Percentiles rank a stretch among this genome's conserved stretches.
These are phyloP conservation scores for Eurystomus gularis DNA, from an alignment of 2,113 vertebrate genomes.

Conservation along the genomic window DNA sequence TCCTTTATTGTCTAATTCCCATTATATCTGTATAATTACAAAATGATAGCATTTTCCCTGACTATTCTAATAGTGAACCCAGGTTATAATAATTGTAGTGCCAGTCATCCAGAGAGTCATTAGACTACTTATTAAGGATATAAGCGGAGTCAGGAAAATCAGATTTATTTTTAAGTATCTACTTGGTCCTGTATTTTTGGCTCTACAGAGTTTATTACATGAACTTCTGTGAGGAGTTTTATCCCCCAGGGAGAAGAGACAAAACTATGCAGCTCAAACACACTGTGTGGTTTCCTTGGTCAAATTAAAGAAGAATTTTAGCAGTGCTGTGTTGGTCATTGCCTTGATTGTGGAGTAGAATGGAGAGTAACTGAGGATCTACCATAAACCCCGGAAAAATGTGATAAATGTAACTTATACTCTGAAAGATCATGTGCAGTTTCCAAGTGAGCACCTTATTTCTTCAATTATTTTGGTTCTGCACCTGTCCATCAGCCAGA, in stretches of 20 bases:
- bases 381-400: neutral
- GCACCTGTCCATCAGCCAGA: neutral
- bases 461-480: neutral
- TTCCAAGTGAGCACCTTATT: neutral
- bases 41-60: neutral
- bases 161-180: neutral
- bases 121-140: neutral
- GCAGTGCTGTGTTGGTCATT: neutral
- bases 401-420: neutral
- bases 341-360: neutral
- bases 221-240: neutral
- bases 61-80: slow-evolving; percentile 13
- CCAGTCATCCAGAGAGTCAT: slow-evolving; percentile 31
- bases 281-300: neutral
- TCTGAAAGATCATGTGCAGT: neutral
- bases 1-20: neutral
- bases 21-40: neutral
- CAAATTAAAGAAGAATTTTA: neutral
- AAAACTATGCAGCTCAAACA: neutral
- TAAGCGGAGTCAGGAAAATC: neutral
- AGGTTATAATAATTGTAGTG: slow-evolving; percentile 32
- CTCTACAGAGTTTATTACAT: neutral
- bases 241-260: neutral
- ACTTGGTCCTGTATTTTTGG: neutral
- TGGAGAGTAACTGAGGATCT: neutral